Conservation (phyloP, 2,113 vertebrate species). For the Dasyurus viverrinus region DNA sequence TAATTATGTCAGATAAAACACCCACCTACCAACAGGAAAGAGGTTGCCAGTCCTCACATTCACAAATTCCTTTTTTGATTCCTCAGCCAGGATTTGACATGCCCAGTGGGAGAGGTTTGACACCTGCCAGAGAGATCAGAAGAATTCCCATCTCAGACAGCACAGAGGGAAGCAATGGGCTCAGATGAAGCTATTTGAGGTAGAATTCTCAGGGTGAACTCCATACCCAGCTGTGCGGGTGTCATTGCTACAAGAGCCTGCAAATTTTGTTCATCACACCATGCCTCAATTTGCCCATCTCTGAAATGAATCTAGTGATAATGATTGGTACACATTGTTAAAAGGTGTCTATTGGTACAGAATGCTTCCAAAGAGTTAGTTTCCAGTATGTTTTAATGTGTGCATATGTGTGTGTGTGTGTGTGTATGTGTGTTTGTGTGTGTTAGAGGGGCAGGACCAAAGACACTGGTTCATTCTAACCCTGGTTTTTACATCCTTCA, state of each 20-base stretch:
- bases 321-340: neutral
- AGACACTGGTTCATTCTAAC: neutral
- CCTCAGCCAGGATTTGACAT: conserved; percentile 6
- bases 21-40: neutral
- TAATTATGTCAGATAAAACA: conserved; percentile 11
- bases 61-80: neutral
- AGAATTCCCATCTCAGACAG: conserved; percentile 13
- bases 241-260: neutral
- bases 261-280: neutral
- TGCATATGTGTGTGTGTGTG: neutral
- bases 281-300: conserved; percentile 32
- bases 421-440: neutral
- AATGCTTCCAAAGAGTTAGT: neutral
- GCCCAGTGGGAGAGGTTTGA: conserved; percentile 11
- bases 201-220: neutral
- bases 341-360: neutral
- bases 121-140: conserved; percentile 23
- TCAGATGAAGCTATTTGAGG: conserved; percentile 10
- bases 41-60: neutral
- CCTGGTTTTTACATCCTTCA: neutral
- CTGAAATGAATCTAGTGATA: conserved; percentile 40
- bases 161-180: neutral
- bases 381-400: neutral
- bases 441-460: neutral
- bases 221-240: neutral